These are phyloP conservation scores for Clarias platycephalus DNA, from an alignment of 2,797 vertebrate genomes.

Conservation along the genomic window DNA sequence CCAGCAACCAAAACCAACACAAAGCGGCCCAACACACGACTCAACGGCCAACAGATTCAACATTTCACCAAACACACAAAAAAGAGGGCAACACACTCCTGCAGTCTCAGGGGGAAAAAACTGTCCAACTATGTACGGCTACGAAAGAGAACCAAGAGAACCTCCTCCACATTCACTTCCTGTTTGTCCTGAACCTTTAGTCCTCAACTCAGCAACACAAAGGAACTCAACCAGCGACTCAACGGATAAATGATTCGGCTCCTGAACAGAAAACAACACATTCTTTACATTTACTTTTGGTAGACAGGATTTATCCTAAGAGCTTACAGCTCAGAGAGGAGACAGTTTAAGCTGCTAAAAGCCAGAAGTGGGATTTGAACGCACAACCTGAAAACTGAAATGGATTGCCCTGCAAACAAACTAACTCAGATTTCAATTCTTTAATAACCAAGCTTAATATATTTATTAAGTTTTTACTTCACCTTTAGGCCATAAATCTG, in stretches of 20 bases:
- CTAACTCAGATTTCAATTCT: no score
- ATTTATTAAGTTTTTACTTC: neutral
- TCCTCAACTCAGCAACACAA: constrained; percentile 10
- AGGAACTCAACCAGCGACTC: neutral
- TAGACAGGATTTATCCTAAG: neutral
- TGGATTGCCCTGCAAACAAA: neutral
- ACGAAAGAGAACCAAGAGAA: constrained; percentile 16
- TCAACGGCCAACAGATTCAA: constrained; percentile 4
- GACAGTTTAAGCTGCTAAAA: neutral
- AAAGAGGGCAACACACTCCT: neutral
- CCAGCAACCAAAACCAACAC: constrained; percentile 20
- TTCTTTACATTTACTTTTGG: neutral
- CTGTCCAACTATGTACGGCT: neutral
- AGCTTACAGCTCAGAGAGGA: neutral
- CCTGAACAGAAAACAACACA: neutral
- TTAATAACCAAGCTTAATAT: neutral
- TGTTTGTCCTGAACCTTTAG: constrained; percentile 17
- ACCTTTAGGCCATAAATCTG: neutral
- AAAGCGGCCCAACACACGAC: constrained; percentile 28
- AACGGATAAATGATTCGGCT: neutral
- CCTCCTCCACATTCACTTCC: constrained; percentile 17
- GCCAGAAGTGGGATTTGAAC: neutral
- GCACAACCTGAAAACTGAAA: neutral
- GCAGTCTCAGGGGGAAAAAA: neutral
- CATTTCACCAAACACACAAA: constrained; percentile 9